Base-by-base conservation (phyloP, 2,113 vertebrate genomes). In the Dolichallabes microphthalmus region DNA sequence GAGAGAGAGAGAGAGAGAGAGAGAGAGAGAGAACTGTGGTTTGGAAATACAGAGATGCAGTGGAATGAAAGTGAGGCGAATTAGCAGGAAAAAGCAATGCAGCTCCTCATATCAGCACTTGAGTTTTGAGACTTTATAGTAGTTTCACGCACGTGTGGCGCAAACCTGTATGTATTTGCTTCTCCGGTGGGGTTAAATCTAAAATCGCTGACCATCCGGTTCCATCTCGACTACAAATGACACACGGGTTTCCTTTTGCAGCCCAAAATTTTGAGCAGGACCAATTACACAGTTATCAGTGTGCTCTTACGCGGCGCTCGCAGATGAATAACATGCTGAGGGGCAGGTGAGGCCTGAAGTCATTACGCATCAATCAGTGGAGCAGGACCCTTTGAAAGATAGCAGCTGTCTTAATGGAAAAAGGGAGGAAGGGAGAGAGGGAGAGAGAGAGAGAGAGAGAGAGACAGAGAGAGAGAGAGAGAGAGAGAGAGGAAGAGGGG, bases 331-430 rank as follows among this genome's bases (percentile, higher is more conserved):
- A 90, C 74, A 60, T 87, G 82, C 87, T 73, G 90, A 91, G 90
- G 92, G 91, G 92, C 91, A 94, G 93, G 93, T 94, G 92, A 94
- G 88, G 90, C 92, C 90, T 84, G 92, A 88, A 94, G 91, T 93
- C 92, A 95, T 94, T 94, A 94, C 92, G 90, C 93, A 94, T 95
- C 94, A 95, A 94, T 95, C 94, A 93, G 91, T 73, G 85, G 90
- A 92, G 92, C 93, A 87, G 90, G 91, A 93, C 92, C 92, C 92
- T 93, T 91, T 94, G 93, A 92, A 91, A 94, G 92, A 93, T 90
- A 92, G 90, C 91, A 94, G 93, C 92, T 95, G 93, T 93, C 93
- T 93, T 93, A 93, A 93, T 93, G 93, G 92, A 93, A 93, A 45
- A 93, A 92, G 82, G 85, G 86, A 86, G 89, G 90, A 91, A 83